Evolutionary conservation across 2,797 vertebrate genomes (phyloP).

Genomic region (Xenops minutus): DNA sequence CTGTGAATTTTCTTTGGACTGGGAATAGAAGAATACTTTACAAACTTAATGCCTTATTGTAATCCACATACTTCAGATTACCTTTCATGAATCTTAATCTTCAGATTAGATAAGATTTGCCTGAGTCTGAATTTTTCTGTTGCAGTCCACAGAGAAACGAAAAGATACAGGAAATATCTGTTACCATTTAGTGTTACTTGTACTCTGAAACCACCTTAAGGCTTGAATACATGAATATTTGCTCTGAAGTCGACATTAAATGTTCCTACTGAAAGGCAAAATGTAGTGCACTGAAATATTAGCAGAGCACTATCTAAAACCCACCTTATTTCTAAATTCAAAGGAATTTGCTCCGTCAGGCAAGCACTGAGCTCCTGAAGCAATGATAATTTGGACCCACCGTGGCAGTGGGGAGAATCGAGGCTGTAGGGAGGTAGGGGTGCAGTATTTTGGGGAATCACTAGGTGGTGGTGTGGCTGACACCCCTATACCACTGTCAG

Average conservation of each 20-base stretch:
- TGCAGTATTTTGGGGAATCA: not conserved
- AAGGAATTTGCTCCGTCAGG: not conserved
- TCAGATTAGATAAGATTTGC: not conserved
- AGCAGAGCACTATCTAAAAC: not conserved
- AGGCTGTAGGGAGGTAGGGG: not conserved
- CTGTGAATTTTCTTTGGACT: not conserved
- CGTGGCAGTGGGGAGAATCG: not conserved
- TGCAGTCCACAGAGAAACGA: not conserved
- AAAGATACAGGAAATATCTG: not conserved
- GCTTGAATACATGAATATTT: constrained; percentile 51
- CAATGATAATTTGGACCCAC: not conserved
- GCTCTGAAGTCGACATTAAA: constrained; percentile 26
- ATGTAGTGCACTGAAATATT: not conserved
- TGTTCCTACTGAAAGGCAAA: constrained; percentile 15
- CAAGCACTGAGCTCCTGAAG: not conserved
- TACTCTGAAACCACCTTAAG: constrained; percentile 30
- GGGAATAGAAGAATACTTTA: not conserved
- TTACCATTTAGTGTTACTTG: constrained; percentile 15
- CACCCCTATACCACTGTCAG: not conserved
- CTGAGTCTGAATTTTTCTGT: not conserved
- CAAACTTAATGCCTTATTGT: not conserved
- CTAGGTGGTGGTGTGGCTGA: not conserved
- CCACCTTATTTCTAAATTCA: not conserved
- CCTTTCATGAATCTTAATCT: not conserved
- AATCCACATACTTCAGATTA: not conserved